Evolutionary conservation across 2,113 vertebrate genomes (phyloP), one percentile per base, ranked within the genome.

Genomic region (Paradoxurus hermaphroditus): DNA sequence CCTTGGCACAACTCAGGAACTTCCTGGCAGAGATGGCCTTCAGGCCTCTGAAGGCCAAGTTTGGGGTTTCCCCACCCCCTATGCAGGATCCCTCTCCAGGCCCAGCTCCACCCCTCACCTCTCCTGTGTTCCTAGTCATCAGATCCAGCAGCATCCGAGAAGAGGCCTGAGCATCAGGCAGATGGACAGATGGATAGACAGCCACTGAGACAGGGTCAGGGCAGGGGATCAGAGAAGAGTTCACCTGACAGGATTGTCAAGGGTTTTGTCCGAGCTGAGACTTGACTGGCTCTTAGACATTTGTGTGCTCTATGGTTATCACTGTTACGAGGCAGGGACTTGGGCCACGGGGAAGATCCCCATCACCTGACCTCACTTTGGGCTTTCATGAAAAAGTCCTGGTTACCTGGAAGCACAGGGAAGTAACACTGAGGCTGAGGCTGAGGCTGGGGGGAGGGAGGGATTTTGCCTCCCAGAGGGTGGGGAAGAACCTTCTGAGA

Each of bases 121-220:
- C 34, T 18, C n/a, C 16, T 41, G 1, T 18, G 46, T 31, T 36
- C 59, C 41, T 8, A 70, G 75, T 49, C 36, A 36, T 82, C 34
- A 25, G 59, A 29, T 68, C 59, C 19, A 62, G 59, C 39, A 62
- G 31, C 36, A 12, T 46, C 53, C 34, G n/a, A 67, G 70, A 81
- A 46, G 88, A 65, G 21, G 67, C 44, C 63, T 63, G 51, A 97
- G 89, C 0, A 81, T 85, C 79, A 59, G 75, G 72, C 68, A 94
- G 49, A 49, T 77, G 56, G 29, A 90, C 67, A 79, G 70, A 75
- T 67, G 67, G 49, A 46, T 21, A 73, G 89, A 68, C 10, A 62
- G 89, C 27, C 29, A 75, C 46, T 3, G 4, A 93, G 78, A 41
- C 1, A 21, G 90, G n/a, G 72, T 27, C 39, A 62, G 75, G 65